phyloP scores from a whole-genome alignment of 2,113 vertebrate species.

The Gymnogyps californianus region DNA sequence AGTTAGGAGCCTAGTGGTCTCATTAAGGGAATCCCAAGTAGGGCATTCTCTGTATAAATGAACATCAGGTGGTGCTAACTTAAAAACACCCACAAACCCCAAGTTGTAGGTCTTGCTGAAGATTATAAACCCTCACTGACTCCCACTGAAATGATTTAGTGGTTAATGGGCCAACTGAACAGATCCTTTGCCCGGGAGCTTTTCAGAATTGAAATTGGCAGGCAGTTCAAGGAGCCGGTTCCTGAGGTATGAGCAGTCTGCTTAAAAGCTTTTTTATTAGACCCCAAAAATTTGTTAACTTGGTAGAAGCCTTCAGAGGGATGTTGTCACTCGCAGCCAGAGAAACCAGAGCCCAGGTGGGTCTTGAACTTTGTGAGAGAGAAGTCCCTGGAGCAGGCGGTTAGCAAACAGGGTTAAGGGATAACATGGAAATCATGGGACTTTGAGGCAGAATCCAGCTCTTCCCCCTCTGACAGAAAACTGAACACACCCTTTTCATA shows the following conservation, averaged over 20 bases:
- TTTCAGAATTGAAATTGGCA: neutral
- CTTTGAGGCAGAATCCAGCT: neutral
- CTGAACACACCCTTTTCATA: neutral
- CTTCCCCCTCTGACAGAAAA: neutral
- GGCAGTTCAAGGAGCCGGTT: fast-evolving
- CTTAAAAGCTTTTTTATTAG: neutral
- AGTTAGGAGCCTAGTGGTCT: neutral
- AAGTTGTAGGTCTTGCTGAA: neutral
- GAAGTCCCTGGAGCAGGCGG: neutral
- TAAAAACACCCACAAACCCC: neutral
- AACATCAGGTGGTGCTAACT: neutral
- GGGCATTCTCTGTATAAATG: neutral
- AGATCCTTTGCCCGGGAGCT: neutral
- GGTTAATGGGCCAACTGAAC: neutral
- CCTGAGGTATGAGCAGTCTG: neutral
- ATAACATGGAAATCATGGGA: neutral
- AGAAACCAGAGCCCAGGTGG: neutral
- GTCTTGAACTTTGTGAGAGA: neutral
- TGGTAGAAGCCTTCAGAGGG: neutral
- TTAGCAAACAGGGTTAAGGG: neutral
- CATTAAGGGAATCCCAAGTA: neutral
- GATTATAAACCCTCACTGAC: neutral
- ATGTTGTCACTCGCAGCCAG: neutral
- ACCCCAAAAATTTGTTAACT: neutral
- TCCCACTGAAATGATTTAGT: neutral